Evolutionary conservation across 1,140 invertebrate genomes (phyloP), one percentile per base, ranked within the genome.

Genomic region (Sitophilus oryzae): DNA sequence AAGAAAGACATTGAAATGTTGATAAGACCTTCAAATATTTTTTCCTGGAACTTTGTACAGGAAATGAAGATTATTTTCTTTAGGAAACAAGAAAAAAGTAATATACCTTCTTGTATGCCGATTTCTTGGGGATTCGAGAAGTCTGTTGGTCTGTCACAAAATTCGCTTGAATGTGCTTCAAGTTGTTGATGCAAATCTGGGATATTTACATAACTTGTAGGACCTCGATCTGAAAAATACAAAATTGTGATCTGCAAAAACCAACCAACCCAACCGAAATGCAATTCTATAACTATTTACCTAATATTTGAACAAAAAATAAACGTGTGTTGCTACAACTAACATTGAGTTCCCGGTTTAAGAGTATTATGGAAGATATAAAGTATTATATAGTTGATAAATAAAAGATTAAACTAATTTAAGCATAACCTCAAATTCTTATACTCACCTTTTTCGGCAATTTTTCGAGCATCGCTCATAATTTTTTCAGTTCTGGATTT

Each of bases 181-280:
- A 15, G 37, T 40, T 40, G 37, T 40, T 40, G 37, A 5, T 40
- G 9, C 16, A 40, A 14, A 40, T 40, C 5, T 40, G 37, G 37
- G 14, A 40, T 40, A 40, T 40, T 40, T 15, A 40, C 37, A 40
- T 15, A 40, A 40, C 16, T 40, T 40, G 5, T n/a, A 40, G 37
- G 9, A 10, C 37, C 9, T 15, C 15, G 37, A 15, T 16, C 37
- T 40, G 16, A 40, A 40, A 40, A 10, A 40, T 40, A 40, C 37
- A 40, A 40, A 40, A 40, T 11, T 40, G 5, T 15, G 15, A 40
- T 40, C 37, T 40, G 37, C 15, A 40, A 40, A 40, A 40, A 40
- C 37, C 37, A 40, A 40, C 37, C 37, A 40, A 40, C 37, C 37
- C 37, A 40, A n/a, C n/a, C n/a, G n/a, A 9, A 40, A 40, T 11